Conservation (phyloP, 2,113 vertebrate species). For the Mandrillus leucophaeus region DNA sequence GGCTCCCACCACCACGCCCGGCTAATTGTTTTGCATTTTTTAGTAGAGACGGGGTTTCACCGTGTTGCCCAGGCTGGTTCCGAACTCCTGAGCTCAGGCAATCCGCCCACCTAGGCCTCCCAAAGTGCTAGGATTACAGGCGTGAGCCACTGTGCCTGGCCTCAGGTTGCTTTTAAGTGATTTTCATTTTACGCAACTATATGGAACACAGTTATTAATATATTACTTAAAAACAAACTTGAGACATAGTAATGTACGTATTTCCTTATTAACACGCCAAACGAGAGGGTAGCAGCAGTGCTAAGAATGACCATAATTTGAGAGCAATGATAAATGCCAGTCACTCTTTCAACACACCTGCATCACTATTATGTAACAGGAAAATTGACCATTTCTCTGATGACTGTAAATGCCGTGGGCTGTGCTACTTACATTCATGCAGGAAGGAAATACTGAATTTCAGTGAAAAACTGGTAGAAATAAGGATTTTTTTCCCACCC, state of each 20-base stretch:
- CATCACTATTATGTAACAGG: background rate
- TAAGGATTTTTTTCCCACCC: background rate
- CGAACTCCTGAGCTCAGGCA: too few species aligned
- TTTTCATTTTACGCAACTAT: background rate
- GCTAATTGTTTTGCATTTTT: too few species aligned
- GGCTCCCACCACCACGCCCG: too few species aligned
- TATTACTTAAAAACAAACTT: background rate
- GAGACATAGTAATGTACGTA: background rate
- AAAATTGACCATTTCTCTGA: background rate
- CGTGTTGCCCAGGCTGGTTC: too few species aligned
- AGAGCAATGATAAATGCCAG: background rate
- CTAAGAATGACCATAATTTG: background rate
- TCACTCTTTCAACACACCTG: background rate
- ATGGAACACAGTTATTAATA: background rate
- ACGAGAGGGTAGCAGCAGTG: background rate
- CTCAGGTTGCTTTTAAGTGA: background rate
- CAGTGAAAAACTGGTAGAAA: background rate
- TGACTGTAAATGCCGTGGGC: fast-evolving
- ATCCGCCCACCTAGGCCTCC: too few species aligned
- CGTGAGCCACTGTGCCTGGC: too few species aligned
- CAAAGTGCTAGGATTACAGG: too few species aligned
- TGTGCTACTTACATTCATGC: too few species aligned
- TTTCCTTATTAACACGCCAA: background rate
- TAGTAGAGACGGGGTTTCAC: too few species aligned
- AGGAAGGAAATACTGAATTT: background rate